phyloP scores from a whole-genome alignment of 2,113 vertebrate genomes.

The Panthera tigris region DNA sequence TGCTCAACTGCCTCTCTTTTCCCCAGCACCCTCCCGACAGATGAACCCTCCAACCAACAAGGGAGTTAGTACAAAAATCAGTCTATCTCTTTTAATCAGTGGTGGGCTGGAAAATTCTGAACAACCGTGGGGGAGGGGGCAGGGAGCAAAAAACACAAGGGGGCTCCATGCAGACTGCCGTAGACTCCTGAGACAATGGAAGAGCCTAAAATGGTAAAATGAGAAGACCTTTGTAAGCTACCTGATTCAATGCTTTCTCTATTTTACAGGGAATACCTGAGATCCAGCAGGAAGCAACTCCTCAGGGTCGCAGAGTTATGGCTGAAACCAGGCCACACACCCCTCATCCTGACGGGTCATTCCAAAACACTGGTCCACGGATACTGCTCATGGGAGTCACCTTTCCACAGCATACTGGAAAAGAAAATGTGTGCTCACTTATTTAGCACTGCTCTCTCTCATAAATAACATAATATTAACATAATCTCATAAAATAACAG shows the following conservation, averaged over 20 bases:
- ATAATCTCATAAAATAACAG: too few relatives aligned
- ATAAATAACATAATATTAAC: background rate
- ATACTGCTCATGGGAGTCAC: accelerated
- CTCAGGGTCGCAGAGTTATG: background rate
- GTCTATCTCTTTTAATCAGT: background rate
- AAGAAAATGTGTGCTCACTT: background rate
- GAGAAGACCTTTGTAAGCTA: background rate
- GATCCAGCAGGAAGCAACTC: background rate
- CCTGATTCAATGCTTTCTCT: background rate
- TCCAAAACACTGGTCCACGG: background rate
- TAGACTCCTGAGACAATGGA: background rate
- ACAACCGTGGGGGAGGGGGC: background rate
- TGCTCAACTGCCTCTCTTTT: background rate
- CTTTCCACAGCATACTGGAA: background rate
- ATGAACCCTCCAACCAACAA: background rate
- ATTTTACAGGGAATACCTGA: background rate
- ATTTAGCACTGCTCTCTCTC: too few relatives aligned
- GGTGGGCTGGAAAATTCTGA: background rate
- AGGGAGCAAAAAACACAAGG: background rate
- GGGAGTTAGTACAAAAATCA: background rate
- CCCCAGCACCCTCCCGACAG: background rate
- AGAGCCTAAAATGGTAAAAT: background rate
- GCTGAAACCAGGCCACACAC: background rate
- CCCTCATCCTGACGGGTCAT: background rate
- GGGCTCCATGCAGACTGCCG: accelerated